phyloP scores from a whole-genome alignment of 2,888 invertebrate genomes.

The Cyclophora albipunctata region DNA sequence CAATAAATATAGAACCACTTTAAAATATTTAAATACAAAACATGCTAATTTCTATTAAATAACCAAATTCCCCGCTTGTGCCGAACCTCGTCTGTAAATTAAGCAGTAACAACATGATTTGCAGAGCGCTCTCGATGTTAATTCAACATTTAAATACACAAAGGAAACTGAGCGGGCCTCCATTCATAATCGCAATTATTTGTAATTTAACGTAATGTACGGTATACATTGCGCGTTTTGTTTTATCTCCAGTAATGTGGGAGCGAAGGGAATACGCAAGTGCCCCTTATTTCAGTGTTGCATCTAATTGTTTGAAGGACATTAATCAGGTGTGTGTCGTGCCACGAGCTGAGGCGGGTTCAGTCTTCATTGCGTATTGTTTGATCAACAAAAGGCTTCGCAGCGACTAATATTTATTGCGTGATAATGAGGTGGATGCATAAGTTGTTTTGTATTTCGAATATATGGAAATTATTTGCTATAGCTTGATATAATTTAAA shows the following conservation, averaged over 20 bases:
- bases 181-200: background rate
- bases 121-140: slow-evolving; percentile 8
- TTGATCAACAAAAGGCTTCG: too few relatives aligned
- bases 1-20: too few relatives aligned
- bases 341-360: background rate
- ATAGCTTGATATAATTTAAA: too few relatives aligned
- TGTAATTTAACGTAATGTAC: background rate
- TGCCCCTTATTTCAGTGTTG: slow-evolving; percentile 49
- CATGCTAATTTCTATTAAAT: background rate
- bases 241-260: slow-evolving; percentile 12
- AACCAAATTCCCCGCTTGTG: slow-evolving; percentile 8
- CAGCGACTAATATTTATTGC: too few relatives aligned
- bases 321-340: slow-evolving; percentile 33
- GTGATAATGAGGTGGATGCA: too few relatives aligned
- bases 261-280: slow-evolving; percentile 22
- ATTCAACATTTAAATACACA: slow-evolving; percentile 12
- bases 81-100: slow-evolving; percentile 6
- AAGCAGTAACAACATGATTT: slow-evolving; percentile 15
- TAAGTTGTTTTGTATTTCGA: too few relatives aligned
- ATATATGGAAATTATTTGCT: too few relatives aligned
- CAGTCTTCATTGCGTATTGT: background rate
- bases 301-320: slow-evolving; percentile 43
- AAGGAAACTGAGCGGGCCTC: slow-evolving; percentile 2
- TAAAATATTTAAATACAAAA: too few relatives aligned
- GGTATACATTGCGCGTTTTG: background rate